phyloP scores from a whole-genome alignment of 2,888 invertebrate genomes.

The Diarsia dahlii region DNA sequence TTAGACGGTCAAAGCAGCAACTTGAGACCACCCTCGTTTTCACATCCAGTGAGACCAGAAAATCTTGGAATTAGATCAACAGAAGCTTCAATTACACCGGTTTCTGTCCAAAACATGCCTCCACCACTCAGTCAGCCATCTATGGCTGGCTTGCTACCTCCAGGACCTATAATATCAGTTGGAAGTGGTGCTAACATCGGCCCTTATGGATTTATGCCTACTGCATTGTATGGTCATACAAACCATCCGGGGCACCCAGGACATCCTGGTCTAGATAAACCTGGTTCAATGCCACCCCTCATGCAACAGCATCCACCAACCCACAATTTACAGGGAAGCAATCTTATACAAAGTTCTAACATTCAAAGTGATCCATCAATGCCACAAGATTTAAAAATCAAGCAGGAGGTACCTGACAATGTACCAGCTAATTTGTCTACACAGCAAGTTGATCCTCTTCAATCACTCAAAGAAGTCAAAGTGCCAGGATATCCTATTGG shows the following conservation, averaged over 20 bases:
- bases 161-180: slow-evolving; percentile 91
- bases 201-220: slow-evolving; percentile 92
- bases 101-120: slow-evolving; percentile 84
- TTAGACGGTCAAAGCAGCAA: slow-evolving; percentile 77
- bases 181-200: slow-evolving; percentile 90
- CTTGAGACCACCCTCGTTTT: slow-evolving; percentile 81
- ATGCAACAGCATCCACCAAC: slow-evolving; percentile 85
- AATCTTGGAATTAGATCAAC: slow-evolving; percentile 84
- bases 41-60: slow-evolving; percentile 84
- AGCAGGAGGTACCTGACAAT: slow-evolving; percentile 89
- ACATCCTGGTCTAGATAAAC: slow-evolving; percentile 85
- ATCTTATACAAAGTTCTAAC: slow-evolving; percentile 77
- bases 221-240: slow-evolving; percentile 83
- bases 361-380: slow-evolving; percentile 86
- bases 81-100: slow-evolving; percentile 80
- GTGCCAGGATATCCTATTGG: slow-evolving; percentile 93
- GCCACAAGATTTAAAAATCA: slow-evolving; percentile 89
- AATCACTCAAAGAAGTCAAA: slow-evolving; percentile 95
- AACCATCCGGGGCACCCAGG: slow-evolving; percentile 67
- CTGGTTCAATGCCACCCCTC: slow-evolving; percentile 82
- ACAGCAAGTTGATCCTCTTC: slow-evolving; percentile 92
- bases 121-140: slow-evolving; percentile 90
- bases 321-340: slow-evolving; percentile 80
- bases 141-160: slow-evolving; percentile 90
- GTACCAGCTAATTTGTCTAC: slow-evolving; percentile 89